A percentile compares a stretch with the other conserved stretches of the same genome.
Evolutionary conservation across 1,140 invertebrate species (phyloP).

Genomic region (Ephestia elutella): DNA sequence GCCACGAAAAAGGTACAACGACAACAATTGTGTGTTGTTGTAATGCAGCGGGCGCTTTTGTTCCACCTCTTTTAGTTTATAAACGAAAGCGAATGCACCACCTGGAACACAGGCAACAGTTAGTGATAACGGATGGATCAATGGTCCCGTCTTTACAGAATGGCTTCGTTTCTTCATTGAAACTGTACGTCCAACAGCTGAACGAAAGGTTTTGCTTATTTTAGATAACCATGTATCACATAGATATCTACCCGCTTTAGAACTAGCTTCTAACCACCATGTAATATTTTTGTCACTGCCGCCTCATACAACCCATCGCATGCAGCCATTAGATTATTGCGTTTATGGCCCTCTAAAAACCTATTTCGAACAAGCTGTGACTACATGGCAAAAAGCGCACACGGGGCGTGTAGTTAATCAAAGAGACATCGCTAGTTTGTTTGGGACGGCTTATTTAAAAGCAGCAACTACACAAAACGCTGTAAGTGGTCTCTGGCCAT

Average conservation of each 20-base stretch:
- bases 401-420: too few relatives aligned
- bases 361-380: too few relatives aligned
- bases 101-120: neutral
- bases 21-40: conserved; percentile 30
- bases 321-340: too few relatives aligned
- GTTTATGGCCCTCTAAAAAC: too few relatives aligned
- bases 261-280: conserved; percentile 19
- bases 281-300: conserved; percentile 24
- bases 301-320: conserved; percentile 19
- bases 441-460: too few relatives aligned
- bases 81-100: conserved; percentile 30
- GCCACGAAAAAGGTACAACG: conserved; percentile 34
- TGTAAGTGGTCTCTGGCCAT: too few relatives aligned
- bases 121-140: neutral
- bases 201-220: conserved; percentile 17
- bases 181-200: conserved; percentile 14
- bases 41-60: too few relatives aligned
- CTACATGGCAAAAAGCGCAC: too few relatives aligned
- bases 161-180: conserved; percentile 19
- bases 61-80: conserved; percentile 45
- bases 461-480: too few relatives aligned
- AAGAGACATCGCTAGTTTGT: too few relatives aligned
- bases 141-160: neutral
- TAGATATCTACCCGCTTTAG: conserved; percentile 20
- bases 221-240: conserved; percentile 24